Conservation (phyloP, 1,140 invertebrate genomes). For the Leptopilina boulardi region DNA sequence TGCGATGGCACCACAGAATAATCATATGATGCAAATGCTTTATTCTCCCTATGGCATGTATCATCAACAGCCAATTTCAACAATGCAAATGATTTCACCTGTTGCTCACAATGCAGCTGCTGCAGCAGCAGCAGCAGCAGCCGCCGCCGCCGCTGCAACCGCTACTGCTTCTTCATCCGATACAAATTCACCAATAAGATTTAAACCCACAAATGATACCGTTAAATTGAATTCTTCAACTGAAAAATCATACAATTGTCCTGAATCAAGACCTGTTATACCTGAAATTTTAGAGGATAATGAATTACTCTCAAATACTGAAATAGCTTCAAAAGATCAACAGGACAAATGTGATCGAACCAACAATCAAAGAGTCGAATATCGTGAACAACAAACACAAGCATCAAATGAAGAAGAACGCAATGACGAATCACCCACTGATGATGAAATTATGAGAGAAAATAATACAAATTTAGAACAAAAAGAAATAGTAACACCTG, state of each 20-base stretch:
- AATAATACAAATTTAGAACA: background rate
- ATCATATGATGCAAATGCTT: conserved; percentile 78
- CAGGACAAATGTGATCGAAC: background rate
- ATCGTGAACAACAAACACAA: conserved; percentile 57
- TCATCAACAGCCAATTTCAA: conserved; percentile 76
- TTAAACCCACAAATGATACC: conserved; percentile 49
- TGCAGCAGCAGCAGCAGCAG: conserved; percentile 55
- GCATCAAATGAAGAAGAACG: conserved; percentile 39
- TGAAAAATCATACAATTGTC: conserved; percentile 9
- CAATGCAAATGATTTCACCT: conserved; percentile 77
- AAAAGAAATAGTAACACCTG: background rate
- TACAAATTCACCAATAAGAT: conserved; percentile 54
- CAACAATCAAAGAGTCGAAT: conserved; percentile 44
- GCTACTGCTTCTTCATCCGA: conserved; percentile 44
- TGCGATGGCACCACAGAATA: conserved; percentile 76
- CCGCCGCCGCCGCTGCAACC: conserved; percentile 52
- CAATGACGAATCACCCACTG: conserved; percentile 33
- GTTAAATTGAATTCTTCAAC: background rate
- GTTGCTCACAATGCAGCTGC: conserved; percentile 72
- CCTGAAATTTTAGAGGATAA: background rate
- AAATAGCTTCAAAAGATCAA: background rate
- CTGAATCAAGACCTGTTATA: background rate
- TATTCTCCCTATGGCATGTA: conserved; percentile 77
- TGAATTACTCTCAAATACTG: background rate
- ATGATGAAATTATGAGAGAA: conserved; percentile 27